These are phyloP conservation scores for Phymastichus coffea DNA, from an alignment of 1,140 invertebrate species.

Conservation along the genomic window DNA sequence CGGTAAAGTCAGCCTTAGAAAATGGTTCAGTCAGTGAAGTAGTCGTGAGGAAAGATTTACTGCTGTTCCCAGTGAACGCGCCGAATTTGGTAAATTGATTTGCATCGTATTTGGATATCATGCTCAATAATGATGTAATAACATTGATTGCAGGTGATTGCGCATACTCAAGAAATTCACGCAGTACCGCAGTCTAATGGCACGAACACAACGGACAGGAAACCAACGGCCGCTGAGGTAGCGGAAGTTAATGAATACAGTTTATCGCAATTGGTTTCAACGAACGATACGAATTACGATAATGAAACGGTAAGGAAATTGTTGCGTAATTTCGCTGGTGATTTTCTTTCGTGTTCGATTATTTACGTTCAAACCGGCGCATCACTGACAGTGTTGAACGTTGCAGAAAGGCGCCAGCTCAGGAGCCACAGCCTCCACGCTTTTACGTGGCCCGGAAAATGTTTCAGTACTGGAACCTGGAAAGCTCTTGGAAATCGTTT, in stretches of 20 bases:
- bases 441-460: not conserved
- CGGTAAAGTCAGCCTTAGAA: slow-evolving; percentile 29
- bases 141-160: slow-evolving; percentile 35
- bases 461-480: slow-evolving; percentile 15
- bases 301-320: slow-evolving; percentile 19
- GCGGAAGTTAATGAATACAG: slow-evolving; percentile 36
- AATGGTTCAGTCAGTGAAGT: slow-evolving; percentile 35
- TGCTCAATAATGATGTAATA: too few relatives aligned
- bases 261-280: slow-evolving; percentile 31
- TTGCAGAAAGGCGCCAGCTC: not conserved
- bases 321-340: not conserved
- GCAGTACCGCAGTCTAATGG: slow-evolving; percentile 32
- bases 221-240: slow-evolving; percentile 30
- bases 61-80: slow-evolving; percentile 20
- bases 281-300: slow-evolving; percentile 20
- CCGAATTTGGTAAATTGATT: slow-evolving; percentile 15
- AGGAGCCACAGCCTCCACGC: not conserved
- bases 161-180: slow-evolving; percentile 41
- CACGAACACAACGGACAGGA: slow-evolving; percentile 33
- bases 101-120: too few relatives aligned
- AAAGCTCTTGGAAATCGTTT: slow-evolving; percentile 34
- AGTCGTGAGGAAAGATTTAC: slow-evolving; percentile 35
- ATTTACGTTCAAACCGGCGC: not conserved
- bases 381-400: too few relatives aligned
- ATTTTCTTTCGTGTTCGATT: not conserved